Conservation (phyloP, 1,140 invertebrate genomes). For the Sitobion miscanthi region DNA sequence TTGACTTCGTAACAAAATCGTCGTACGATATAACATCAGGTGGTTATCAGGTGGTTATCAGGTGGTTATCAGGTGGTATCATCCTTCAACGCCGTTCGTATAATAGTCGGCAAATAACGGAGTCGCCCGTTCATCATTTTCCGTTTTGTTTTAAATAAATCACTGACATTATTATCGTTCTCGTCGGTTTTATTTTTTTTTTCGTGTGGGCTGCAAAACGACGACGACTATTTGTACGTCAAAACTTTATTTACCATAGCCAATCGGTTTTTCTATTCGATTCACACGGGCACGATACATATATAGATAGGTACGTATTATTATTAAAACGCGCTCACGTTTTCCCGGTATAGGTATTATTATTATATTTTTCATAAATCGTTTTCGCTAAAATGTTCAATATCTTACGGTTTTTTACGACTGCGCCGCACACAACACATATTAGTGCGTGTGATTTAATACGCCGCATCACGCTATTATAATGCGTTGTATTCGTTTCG, state of each 20-base stretch:
- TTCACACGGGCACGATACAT: background rate
- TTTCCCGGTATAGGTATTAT: background rate
- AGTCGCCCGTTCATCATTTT: background rate
- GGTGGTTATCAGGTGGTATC: too few relatives aligned
- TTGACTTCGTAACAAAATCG: background rate
- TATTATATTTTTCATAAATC: background rate
- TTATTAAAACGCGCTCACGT: background rate
- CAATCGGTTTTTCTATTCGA: background rate
- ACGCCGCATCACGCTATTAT: background rate
- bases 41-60: too few relatives aligned
- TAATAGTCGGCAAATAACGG: background rate
- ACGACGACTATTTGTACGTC: background rate
- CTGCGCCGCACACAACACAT: background rate
- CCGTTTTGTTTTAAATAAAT: background rate
- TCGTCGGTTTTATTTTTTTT: background rate
- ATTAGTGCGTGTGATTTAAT: background rate
- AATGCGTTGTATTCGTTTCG: background rate
- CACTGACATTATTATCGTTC: background rate
- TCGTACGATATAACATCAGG: too few relatives aligned
- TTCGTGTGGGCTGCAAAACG: background rate
- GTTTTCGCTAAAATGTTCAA: background rate
- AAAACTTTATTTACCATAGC: background rate
- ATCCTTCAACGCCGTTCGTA: background rate
- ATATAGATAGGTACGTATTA: too few relatives aligned
- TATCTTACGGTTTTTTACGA: background rate